Conservation (phyloP, 2,797 vertebrate species). For the Lacerta bilineata region DNA sequence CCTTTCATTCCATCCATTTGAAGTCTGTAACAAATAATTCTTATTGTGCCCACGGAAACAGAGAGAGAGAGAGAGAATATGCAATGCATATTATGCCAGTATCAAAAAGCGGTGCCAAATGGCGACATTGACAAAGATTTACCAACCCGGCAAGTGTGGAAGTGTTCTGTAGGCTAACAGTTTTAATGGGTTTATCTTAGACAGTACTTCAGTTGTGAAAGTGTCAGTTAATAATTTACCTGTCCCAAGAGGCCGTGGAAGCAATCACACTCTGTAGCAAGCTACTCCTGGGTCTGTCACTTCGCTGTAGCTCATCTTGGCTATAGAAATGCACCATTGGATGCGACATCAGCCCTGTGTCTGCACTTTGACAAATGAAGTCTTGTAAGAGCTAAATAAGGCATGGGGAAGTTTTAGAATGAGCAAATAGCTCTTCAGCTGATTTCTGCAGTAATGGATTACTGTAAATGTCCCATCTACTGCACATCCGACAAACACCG, state of each 20-base stretch:
- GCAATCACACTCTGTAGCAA: constrained; percentile 68
- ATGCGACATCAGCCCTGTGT: constrained; percentile 73
- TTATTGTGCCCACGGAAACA: constrained; percentile 8
- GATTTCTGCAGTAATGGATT: constrained; percentile 73
- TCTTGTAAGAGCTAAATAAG: constrained; percentile 79
- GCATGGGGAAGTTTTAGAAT: constrained; percentile 68
- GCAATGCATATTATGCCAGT: constrained; percentile 60
- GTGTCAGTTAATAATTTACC: constrained; percentile 89
- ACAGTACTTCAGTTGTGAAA: constrained; percentile 82
- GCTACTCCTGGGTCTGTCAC: constrained; percentile 61
- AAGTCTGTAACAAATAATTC: constrained; percentile 61
- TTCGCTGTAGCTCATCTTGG: constrained; percentile 62
- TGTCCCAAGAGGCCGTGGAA: constrained; percentile 74
- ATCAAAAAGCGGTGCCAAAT: constrained; percentile 70
- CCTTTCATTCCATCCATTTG: constrained; percentile 40
- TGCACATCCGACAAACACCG: constrained; percentile 51
- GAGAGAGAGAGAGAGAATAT: neutral
- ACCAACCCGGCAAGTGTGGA: constrained; percentile 82
- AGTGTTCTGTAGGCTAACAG: constrained; percentile 85
- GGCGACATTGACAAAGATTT: constrained; percentile 86
- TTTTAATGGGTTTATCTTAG: constrained; percentile 90
- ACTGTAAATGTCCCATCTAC: constrained; percentile 65
- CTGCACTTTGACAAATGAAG: constrained; percentile 80
- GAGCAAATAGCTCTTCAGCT: constrained; percentile 70
- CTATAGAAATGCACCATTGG: constrained; percentile 57